Conservation (phyloP, 2,797 vertebrate genomes). For the Botia kubotai region DNA sequence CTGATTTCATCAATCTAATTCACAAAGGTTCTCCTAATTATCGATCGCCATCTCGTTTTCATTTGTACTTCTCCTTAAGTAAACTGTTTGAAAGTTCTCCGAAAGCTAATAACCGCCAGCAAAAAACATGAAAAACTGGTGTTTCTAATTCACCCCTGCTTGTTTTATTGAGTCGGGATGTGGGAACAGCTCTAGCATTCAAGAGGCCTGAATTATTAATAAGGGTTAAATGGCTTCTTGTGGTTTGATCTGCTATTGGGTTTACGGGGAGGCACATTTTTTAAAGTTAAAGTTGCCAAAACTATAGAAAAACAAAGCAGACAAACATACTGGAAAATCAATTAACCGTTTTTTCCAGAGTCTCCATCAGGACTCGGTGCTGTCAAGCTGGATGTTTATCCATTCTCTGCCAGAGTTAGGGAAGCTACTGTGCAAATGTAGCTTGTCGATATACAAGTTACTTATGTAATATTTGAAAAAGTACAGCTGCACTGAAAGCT, state of each 20-base stretch:
- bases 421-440: background rate
- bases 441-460: background rate
- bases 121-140: slow-evolving; percentile 40
- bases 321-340: slow-evolving; percentile 23
- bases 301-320: slow-evolving; percentile 46
- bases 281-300: slow-evolving; percentile 45
- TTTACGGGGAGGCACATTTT: slow-evolving; percentile 46
- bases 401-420: background rate
- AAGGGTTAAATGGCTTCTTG: slow-evolving; percentile 52
- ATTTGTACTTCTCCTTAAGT: slow-evolving; percentile 27
- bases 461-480: background rate
- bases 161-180: slow-evolving; percentile 41
- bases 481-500: background rate
- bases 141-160: slow-evolving; percentile 34
- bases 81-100: slow-evolving; percentile 37
- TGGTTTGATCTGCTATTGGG: slow-evolving; percentile 54
- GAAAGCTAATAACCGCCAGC: slow-evolving; percentile 33
- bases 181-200: slow-evolving; percentile 1
- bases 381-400: background rate
- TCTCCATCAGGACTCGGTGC: background rate
- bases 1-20: slow-evolving; percentile 47
- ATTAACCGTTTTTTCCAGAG: background rate
- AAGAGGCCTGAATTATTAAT: slow-evolving; percentile 53
- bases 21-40: slow-evolving; percentile 24
- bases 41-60: slow-evolving; percentile 40